Conservation (phyloP, 2,888 invertebrate genomes). For the Lamellibrachia satsuma region DNA sequence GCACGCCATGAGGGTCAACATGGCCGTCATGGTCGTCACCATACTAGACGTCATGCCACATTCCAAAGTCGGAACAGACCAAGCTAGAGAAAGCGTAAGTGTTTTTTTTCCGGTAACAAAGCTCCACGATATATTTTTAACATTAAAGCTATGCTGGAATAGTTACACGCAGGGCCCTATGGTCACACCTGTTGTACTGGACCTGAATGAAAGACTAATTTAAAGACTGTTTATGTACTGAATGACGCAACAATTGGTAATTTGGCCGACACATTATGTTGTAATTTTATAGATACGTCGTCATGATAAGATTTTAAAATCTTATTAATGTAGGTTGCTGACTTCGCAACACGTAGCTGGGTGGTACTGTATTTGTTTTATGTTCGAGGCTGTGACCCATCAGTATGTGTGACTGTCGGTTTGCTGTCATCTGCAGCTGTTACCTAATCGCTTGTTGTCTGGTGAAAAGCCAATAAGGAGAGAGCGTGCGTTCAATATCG, state of each 20-base stretch:
- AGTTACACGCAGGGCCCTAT: background rate
- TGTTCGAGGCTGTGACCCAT: background rate
- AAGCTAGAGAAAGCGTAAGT: slow-evolving; percentile 32
- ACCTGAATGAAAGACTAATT: background rate
- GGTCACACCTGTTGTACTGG: background rate
- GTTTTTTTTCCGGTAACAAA: background rate
- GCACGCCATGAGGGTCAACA: slow-evolving; percentile 60
- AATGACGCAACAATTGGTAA: background rate
- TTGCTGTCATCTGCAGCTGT: background rate
- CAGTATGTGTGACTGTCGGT: background rate
- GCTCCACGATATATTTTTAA: background rate
- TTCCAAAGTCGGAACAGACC: slow-evolving; percentile 46
- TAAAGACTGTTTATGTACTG: background rate
- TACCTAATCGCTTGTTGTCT: slow-evolving; percentile 1
- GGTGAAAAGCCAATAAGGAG: background rate
- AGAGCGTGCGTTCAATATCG: background rate
- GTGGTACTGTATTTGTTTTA: background rate
- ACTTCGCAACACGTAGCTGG: background rate
- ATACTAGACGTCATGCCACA: slow-evolving; percentile 52
- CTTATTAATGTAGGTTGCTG: background rate
- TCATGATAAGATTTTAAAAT: background rate
- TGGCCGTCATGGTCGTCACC: slow-evolving; percentile 59
- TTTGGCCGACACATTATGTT: background rate
- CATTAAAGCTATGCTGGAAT: background rate
- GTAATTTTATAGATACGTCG: background rate